Base-by-base conservation (phyloP, 1,140 invertebrate species). In the Charaxes varanes region DNA sequence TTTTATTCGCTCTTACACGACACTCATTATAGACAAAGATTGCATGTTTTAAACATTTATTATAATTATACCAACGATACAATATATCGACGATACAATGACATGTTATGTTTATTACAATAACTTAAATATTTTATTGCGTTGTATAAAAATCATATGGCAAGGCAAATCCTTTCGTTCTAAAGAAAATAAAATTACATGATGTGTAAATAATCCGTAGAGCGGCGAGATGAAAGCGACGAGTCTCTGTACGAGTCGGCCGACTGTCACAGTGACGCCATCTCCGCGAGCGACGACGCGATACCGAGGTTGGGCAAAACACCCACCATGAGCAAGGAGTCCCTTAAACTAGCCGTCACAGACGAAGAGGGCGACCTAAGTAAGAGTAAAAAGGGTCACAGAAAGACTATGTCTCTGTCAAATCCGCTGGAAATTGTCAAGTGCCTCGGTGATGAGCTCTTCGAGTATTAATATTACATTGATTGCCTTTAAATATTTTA, bases 381-480 rank as follows among this genome's bases (percentile, higher is more conserved):
- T 1, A 81, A 54, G 45, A 36, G 16, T 4, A 85, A 79, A 36
- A 73, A 76, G 35, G 66, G 71, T 32, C 81, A 85, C 88, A 88
- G 86, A 90, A 95, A 85, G 93, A 91, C 71, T 89, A 97, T 87
- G 89, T 94, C 54, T 89, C 94, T 83, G 88, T 93, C 46, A 88
- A 97, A 74, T 85, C 92, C 37, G 89, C 93, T 86, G 87, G 84
- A 85, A 62, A 73, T 85, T 7, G 81, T 84, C 14, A 79, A 70
- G 52, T 82, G 43, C 33, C 44, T n/a, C n/a, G n/a, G n/a, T n/a
- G n/a, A n/a, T n/a, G n/a, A n/a, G n/a, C n/a, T n/a, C n/a, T n/a
- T n/a, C n/a, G n/a, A n/a, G n/a, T n/a, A n/a, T n/a, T n/a, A n/a
- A n/a, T n/a, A n/a, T n/a, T n/a, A n/a, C n/a, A n/a, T n/a, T n/a